Percentiles rank a stretch among this genome's conserved stretches.
Conservation (phyloP, 1,140 invertebrate species). For the Drosophila busckii region DNA sequence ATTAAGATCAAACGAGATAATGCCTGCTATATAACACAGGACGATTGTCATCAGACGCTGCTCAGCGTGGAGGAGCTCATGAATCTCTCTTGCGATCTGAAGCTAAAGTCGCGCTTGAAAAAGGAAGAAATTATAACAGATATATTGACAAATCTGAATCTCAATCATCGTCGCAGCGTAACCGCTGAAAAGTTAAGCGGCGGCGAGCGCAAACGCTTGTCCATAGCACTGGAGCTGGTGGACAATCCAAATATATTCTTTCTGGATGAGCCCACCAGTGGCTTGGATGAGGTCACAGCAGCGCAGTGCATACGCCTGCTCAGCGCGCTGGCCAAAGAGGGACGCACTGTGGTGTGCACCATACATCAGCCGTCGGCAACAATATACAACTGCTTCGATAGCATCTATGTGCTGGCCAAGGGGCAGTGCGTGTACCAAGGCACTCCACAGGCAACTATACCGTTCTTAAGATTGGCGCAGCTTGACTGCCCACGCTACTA, state of each 20-base stretch:
- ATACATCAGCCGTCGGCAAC: slow-evolving; percentile 91
- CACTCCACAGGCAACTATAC: slow-evolving; percentile 83
- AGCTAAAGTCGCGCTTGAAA: slow-evolving; percentile 80
- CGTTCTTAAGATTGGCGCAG: slow-evolving; percentile 84
- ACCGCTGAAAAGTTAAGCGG: slow-evolving; percentile 84
- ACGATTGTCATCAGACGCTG: slow-evolving; percentile 89
- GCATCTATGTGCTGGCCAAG: slow-evolving; percentile 84
- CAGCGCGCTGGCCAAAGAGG: slow-evolving; percentile 83
- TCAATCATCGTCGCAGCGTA: slow-evolving; percentile 84
- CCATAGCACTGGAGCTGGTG: slow-evolving; percentile 90
- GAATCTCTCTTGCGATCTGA: slow-evolving; percentile 89
- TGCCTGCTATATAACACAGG: slow-evolving; percentile 93
- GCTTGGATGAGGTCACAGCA: slow-evolving; percentile 91
- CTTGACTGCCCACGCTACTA: slow-evolving; percentile 88
- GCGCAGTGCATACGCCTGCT: slow-evolving; percentile 89
- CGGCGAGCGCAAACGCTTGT: slow-evolving; percentile 88
- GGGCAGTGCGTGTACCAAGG: slow-evolving; percentile 89
- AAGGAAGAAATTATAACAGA: slow-evolving; percentile 79
- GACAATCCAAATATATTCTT: slow-evolving; percentile 90
- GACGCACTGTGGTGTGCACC: slow-evolving; percentile 88
- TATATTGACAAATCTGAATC: slow-evolving; percentile 82
- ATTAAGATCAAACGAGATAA: slow-evolving; percentile 81
- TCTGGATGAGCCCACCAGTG: slow-evolving; percentile 87
- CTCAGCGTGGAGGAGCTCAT: slow-evolving; percentile 91
- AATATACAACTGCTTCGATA: slow-evolving; percentile 92